Conservation (phyloP, 1,140 invertebrate genomes). For the Sitophilus oryzae region DNA sequence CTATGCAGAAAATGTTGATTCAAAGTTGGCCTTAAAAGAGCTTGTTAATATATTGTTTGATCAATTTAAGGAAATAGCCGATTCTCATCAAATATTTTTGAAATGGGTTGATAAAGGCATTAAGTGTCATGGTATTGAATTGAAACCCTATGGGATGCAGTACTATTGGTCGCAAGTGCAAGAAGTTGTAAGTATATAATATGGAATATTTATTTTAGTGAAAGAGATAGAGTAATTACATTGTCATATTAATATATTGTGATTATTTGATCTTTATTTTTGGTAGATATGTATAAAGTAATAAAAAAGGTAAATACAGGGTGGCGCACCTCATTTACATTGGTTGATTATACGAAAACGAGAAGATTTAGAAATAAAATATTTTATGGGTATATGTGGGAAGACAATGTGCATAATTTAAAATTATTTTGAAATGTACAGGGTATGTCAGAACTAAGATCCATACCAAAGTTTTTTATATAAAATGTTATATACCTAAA, state of each 20-base stretch:
- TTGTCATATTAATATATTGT: background rate
- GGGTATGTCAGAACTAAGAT: no score
- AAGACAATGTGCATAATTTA: no score
- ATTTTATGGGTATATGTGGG: no score
- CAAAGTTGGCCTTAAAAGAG: slow-evolving; percentile 48
- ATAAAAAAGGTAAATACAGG: no score
- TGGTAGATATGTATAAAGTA: background rate
- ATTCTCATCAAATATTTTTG: slow-evolving; percentile 60
- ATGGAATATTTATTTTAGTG: slow-evolving; percentile 6
- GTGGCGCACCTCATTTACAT: no score
- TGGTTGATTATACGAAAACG: no score
- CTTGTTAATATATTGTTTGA: slow-evolving; percentile 62
- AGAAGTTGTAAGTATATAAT: slow-evolving; percentile 74
- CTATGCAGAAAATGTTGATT: slow-evolving; percentile 39
- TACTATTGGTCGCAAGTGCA: slow-evolving; percentile 88
- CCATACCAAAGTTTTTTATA: no score
- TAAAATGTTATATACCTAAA: no score
- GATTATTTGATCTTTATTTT: slow-evolving; percentile 1
- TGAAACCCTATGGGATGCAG: slow-evolving; percentile 66
- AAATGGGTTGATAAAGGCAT: slow-evolving; percentile 54
- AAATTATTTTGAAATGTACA: no score
- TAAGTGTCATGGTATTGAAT: slow-evolving; percentile 51
- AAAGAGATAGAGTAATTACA: slow-evolving; percentile 10
- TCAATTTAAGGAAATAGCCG: slow-evolving; percentile 68
- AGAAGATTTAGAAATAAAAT: no score